Base-by-base conservation (phyloP, 2,888 invertebrate species). In the Beris morrisii region DNA sequence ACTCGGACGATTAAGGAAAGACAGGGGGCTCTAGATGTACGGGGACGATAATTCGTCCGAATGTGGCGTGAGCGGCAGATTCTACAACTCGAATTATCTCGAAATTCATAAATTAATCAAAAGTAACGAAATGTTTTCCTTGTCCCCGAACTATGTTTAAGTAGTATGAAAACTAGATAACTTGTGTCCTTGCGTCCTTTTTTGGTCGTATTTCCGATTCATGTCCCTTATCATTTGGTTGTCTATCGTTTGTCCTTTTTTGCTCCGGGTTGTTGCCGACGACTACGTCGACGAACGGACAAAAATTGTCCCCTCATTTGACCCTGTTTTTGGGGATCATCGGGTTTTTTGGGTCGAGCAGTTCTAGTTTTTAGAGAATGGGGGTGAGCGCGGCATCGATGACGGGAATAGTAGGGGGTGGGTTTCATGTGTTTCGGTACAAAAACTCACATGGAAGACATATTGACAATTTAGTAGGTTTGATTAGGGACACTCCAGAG, bases 401-500 rank as follows among this genome's bases (percentile, higher is more conserved):
- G 50, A 50, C 22, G 9, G 3, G 5, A 3, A 28, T 30, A 30
- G 30, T 9, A 12, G 31, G 30, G 54, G 30, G 31, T 31, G 9
- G 28, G n/a, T 28, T 12, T 31, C 9, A 31, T 31, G 31, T 13
- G 48, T 48, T 48, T 48, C 48, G 48, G n/a, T 38, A 38, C n/a
- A 48, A 15, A 48, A 56, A 13, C 55, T 56, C 9, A 56, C 38
- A 43, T 56, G 55, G 22, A 50, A 43, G 61, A 61, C 46, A 28
- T 61, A 61, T 61, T 61, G 52, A 32, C 61, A 43, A 61, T 61
- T 61, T 61, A 50, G 32, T 52, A 38, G 61, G 50, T 52, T 61
- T 61, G 61, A 61, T 61, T 61, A 61, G 61, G 61, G 61, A 50
- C 52, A 43, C 52, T 61, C 52, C 6, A 38, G 61, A 61, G 61